Base-by-base conservation (phyloP, 2,888 invertebrate species). In the Melanostoma scalare region DNA sequence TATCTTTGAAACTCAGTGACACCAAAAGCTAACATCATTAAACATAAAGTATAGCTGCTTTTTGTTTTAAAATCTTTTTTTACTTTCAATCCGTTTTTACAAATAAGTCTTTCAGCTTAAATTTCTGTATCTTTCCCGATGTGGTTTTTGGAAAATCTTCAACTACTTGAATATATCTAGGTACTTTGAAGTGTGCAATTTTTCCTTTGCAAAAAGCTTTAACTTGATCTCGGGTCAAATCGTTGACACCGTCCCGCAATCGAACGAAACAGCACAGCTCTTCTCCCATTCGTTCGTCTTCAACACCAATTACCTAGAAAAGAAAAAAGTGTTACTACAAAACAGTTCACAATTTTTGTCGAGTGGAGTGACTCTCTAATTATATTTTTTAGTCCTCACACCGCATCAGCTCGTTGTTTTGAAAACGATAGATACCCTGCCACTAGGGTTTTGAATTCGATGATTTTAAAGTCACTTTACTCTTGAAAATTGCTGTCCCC, bases 41-140 rank as follows among this genome's bases (percentile, higher is more conserved):
- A 20, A 20, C 20, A 20, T 20, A 20, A 20, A 20, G 20, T 20
- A 20, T 20, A 20, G 1, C 0, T 20, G 20, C 20, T 20, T 20
- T 20, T 20, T 20, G 20, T 20, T 20, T 20, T 0, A 20, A 0
- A 20, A 1, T 20, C 1, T 20, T 20, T 20, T 20, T 20, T 20
- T 20, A 20, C 20, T 20, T 20, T 20, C 20, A 20, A 20, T 20
- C 20, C 20, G 20, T 20, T 20, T 58, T 67, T 2, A 58, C 8
- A 67, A 92, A 88, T 6, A 82, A 44, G 82, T 93, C 87, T n/a
- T 89, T 89, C 36, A 95, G 89, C 86, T 92, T 92, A 86, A 92
- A 94, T 89, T 96, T 96, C 88, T 95, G 95, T 67, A 96, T 92
- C 91, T 97, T 97, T 6, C 96, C 96, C 0, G 96, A 95, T 0